A percentile compares a stretch with the other conserved stretches of the same genome.
These are phyloP conservation scores for Tetanocera ferruginea DNA, from an alignment of 2,888 invertebrate species.

Conservation along the genomic window DNA sequence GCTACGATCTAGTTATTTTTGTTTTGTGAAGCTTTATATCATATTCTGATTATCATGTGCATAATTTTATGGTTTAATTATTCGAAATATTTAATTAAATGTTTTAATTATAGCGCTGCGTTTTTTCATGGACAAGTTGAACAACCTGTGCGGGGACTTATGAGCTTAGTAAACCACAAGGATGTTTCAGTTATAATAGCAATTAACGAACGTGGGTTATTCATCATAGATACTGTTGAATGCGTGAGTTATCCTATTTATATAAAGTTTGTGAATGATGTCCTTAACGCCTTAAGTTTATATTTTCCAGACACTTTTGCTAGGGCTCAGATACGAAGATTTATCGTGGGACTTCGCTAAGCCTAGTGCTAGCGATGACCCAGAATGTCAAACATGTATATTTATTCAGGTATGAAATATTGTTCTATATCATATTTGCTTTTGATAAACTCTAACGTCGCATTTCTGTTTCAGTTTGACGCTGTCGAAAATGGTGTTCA, in stretches of 20 bases:
- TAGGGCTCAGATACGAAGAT: constrained; percentile 89
- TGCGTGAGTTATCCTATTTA: constrained; percentile 75
- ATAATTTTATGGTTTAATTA: too few relatives aligned
- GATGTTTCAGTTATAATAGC: constrained; percentile 91
- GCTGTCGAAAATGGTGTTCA: constrained; percentile 69
- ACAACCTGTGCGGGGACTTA: constrained; percentile 88
- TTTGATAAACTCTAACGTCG: not conserved
- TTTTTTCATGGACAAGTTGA: constrained; percentile 97
- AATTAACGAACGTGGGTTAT: constrained; percentile 87
- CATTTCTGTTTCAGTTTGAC: constrained; percentile 64
- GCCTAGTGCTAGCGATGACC: constrained; percentile 83
- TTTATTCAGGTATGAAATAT: constrained; percentile 79
- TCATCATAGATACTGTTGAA: constrained; percentile 86
- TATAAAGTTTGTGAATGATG: not conserved
- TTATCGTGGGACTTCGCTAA: constrained; percentile 94
- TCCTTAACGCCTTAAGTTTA: not conserved
- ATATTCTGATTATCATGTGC: too few relatives aligned
- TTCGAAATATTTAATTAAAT: too few relatives aligned
- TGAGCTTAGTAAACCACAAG: constrained; percentile 86
- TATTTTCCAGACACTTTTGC: constrained; percentile 78
- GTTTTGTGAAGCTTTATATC: too few relatives aligned
- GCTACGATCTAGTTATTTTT: too few relatives aligned
- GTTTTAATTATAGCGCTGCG: constrained; percentile 76
- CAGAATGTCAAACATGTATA: constrained; percentile 90
- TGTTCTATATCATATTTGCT: not conserved